Base-by-base conservation (phyloP, 2,888 invertebrate genomes). In the Stenotaenia linearis region DNA sequence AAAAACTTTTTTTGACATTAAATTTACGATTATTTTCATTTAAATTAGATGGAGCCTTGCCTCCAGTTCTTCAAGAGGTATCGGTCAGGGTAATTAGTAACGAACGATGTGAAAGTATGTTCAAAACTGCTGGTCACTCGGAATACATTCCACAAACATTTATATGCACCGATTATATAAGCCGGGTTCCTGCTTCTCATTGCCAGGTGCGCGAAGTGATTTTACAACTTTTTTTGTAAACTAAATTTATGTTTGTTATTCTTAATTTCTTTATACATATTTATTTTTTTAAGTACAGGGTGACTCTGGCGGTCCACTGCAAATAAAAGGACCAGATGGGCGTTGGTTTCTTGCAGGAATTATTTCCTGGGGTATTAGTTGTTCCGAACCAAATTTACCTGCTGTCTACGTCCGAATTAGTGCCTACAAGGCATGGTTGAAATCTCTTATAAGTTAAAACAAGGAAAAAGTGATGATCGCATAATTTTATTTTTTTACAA, bases 291-390 rank as follows among this genome's bases (percentile, higher is more conserved):
- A 50, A 50, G 25, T 78, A 30, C 37, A 79, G 79, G 79, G 79
- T 79, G 79, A 79, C 40, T 79, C 79, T 23, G 79, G 79, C 23
- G 79, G 79, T 18, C 79, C 79, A 21, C 35, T 79, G 45, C 79
- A 79, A 79, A 23, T 79, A 23, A 69, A 79, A 40, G 35, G 28
- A 18, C 21, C 45, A 35, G 79, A 79, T 35, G 79, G 79, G 30
- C 75, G 74, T 35, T 79, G 79, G 79, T 79, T 79, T 25, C 23
- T 79, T 30, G 79, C 79, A 23, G 79, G 79, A 35, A 79, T 79
- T 37, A 75, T 79, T 35, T 79, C 79, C 25, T 79, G 79, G 79
- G 79, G 79, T 18, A 79, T 79, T 7, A 75, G 79, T 75, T 79
- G 79, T 40, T 79, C 79, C 37, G 74, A 79, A 28, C 75, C 79